Conservation (phyloP, 2,797 vertebrate genomes). For the Micromesistius poutassou region DNA sequence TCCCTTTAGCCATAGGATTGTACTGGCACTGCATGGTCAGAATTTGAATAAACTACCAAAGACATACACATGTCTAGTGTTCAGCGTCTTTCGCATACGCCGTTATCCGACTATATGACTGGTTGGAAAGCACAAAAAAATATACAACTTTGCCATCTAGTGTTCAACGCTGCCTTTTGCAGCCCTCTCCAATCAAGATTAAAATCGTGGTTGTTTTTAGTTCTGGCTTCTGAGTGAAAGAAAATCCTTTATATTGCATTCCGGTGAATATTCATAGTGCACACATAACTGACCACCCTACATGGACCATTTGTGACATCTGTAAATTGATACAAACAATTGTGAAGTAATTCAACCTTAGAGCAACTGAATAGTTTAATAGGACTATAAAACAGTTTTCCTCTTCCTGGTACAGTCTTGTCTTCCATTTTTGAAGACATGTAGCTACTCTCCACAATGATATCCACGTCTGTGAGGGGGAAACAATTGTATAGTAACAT, state of each 20-base stretch:
- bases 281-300: not conserved
- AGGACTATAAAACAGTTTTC: not conserved
- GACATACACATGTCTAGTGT: not conserved
- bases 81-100: not conserved
- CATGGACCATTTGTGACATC: not conserved
- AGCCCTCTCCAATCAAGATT: not conserved
- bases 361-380: not conserved
- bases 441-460: constrained; percentile 46
- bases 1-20: not conserved
- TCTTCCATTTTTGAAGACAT: constrained; percentile 1
- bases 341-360: not conserved
- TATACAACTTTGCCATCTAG: constrained; percentile 31
- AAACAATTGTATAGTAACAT: not conserved
- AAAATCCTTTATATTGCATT: not conserved
- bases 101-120: not conserved
- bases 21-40: not conserved
- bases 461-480: constrained; percentile 45
- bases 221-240: constrained; percentile 19
- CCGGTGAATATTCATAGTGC: constrained; percentile 16
- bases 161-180: constrained; percentile 16
- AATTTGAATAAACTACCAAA: not conserved
- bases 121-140: constrained; percentile 11
- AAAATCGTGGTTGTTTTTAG: not conserved
- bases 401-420: not conserved
- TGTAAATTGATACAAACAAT: not conserved